Conservation (phyloP, 1,140 invertebrate species). For the Drosophila kohkoa region DNA sequence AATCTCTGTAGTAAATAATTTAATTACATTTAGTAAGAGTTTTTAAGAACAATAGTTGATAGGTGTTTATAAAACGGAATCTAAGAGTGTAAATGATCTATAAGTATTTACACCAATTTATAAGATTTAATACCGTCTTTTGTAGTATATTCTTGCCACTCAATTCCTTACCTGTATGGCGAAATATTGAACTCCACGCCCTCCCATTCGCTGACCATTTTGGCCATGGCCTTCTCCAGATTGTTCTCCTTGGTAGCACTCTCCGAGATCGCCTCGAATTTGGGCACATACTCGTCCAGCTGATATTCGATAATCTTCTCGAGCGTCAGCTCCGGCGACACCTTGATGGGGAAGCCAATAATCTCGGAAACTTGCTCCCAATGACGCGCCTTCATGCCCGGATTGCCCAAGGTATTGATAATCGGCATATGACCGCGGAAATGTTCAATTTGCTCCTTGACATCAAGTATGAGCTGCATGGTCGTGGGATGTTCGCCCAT, state of each 20-base stretch:
- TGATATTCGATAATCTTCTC: conserved; percentile 97
- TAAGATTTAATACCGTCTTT: too few species aligned
- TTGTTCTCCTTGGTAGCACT: conserved; percentile 98
- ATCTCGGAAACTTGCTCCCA: conserved; percentile 99
- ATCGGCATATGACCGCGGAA: conserved; percentile 96
- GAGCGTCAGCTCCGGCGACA: conserved; percentile 93
- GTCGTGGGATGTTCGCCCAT: conserved; percentile 91
- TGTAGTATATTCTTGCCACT: background rate
- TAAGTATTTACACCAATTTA: too few species aligned
- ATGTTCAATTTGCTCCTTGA: conserved; percentile 90
- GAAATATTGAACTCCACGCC: conserved; percentile 91
- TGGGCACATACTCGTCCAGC: conserved; percentile 94
- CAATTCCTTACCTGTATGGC: conserved; percentile 70
- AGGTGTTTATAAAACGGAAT: too few species aligned
- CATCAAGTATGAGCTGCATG: conserved; percentile 88
- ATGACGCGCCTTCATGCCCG: conserved; percentile 95
- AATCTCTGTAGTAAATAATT: conserved; percentile 88
- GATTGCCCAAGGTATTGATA: conserved; percentile 96
- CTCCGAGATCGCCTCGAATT: conserved; percentile 97
- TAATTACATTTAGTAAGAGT: conserved; percentile 36
- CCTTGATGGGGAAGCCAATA: conserved; percentile 95
- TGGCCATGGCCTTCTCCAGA: conserved; percentile 94
- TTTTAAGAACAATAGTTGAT: too few species aligned
- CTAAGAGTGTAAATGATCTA: too few species aligned
- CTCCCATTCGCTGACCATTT: conserved; percentile 97